Conservation (phyloP, 1,140 invertebrate species). For the Drosophila carrolli region DNA sequence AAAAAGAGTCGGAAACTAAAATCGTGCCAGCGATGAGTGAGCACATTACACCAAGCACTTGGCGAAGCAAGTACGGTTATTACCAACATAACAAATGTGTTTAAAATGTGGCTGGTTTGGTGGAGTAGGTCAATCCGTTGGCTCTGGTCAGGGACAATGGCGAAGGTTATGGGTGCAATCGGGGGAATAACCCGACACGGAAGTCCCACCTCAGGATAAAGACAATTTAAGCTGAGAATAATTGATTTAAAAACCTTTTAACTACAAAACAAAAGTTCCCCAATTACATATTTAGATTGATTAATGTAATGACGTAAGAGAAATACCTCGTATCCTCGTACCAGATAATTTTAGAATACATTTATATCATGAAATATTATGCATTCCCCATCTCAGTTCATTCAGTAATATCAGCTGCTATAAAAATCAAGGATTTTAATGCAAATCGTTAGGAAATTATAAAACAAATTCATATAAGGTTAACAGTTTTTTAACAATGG, state of each 20-base stretch:
- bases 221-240: neutral
- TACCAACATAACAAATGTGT: constrained; percentile 46
- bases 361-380: too few relatives aligned
- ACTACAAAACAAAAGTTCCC: too few relatives aligned
- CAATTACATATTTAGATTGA: too few relatives aligned
- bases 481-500: too few relatives aligned
- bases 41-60: constrained; percentile 72
- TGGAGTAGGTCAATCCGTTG: constrained; percentile 50
- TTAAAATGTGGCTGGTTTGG: constrained; percentile 48
- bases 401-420: too few relatives aligned
- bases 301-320: too few relatives aligned
- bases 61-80: constrained; percentile 55
- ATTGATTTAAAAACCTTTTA: neutral
- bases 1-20: constrained; percentile 51
- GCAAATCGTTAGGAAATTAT: too few relatives aligned
- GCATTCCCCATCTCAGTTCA: too few relatives aligned
- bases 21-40: constrained; percentile 76
- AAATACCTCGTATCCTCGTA: too few relatives aligned
- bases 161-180: constrained; percentile 39
- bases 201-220: neutral
- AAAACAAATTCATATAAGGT: too few relatives aligned
- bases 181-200: constrained; percentile 28
- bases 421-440: too few relatives aligned
- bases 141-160: constrained; percentile 48
- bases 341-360: too few relatives aligned